A percentile compares a stretch with the other conserved stretches of the same genome.
phyloP scores from a whole-genome alignment of 2,113 vertebrate species.

The Taurulus bubalis region DNA sequence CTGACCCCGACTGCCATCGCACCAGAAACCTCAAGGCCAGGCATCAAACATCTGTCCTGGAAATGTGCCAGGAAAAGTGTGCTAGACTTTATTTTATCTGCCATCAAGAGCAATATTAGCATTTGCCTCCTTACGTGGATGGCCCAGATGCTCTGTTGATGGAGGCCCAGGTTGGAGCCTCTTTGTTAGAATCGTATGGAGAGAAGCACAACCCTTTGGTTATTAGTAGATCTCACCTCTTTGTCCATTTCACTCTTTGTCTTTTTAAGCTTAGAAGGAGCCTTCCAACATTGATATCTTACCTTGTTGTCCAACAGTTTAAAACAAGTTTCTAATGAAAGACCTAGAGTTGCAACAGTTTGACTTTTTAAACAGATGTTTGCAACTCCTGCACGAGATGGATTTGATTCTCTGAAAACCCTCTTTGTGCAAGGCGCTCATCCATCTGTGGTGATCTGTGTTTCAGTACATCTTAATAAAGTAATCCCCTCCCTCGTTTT shows the following conservation, averaged over 20 bases:
- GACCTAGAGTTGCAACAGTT: slow-evolving; percentile 64
- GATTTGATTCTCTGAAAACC: slow-evolving; percentile 76
- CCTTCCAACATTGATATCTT: slow-evolving; percentile 46
- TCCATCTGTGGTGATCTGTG: slow-evolving; percentile 81
- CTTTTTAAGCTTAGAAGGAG: slow-evolving; percentile 21
- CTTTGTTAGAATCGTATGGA: slow-evolving; percentile 27
- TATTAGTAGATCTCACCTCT: slow-evolving; percentile 18
- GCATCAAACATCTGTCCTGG: slow-evolving; percentile 64
- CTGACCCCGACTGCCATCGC: slow-evolving; percentile 65
- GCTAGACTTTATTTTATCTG: slow-evolving; percentile 74
- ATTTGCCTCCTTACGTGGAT: slow-evolving; percentile 54
- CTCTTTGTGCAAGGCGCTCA: slow-evolving; percentile 76
- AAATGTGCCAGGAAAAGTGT: slow-evolving; percentile 67
- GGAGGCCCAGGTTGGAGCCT: slow-evolving; percentile 47
- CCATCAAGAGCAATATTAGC: slow-evolving; percentile 68
- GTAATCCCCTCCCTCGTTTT: slow-evolving; percentile 83
- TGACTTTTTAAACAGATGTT: slow-evolving; percentile 79
- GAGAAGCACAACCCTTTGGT: slow-evolving; percentile 7
- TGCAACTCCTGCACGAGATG: slow-evolving; percentile 72
- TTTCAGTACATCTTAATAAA: slow-evolving; percentile 88
- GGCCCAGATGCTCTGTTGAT: slow-evolving; percentile 62
- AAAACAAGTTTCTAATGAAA: slow-evolving; percentile 61
- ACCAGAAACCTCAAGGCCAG: slow-evolving; percentile 67
- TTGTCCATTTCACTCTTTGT: slow-evolving; percentile 19
- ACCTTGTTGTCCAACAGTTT: slow-evolving; percentile 52